These are phyloP conservation scores for Neodiprion pinetum DNA, from an alignment of 1,140 invertebrate species.

Conservation along the genomic window DNA sequence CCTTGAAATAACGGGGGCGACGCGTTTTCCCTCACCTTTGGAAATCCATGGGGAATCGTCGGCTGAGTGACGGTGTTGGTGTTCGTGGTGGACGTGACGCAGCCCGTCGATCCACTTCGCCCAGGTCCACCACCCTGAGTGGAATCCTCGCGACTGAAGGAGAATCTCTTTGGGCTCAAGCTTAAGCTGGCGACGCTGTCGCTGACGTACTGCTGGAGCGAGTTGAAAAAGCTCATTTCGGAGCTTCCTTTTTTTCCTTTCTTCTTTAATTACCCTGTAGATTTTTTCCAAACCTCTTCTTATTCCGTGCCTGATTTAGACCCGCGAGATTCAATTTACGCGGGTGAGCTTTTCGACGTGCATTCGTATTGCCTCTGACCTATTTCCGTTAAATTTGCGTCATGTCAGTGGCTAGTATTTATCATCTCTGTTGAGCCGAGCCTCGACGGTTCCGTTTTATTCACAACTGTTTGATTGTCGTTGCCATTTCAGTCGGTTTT, in stretches of 20 bases:
- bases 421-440: too few species aligned
- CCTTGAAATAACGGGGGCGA: background rate
- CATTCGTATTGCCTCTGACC: background rate
- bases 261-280: background rate
- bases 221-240: constrained; percentile 84
- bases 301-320: background rate
- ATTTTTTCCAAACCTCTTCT: background rate
- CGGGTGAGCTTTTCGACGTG: background rate
- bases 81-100: constrained; percentile 46
- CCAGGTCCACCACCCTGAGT: constrained; percentile 40
- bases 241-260: background rate
- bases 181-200: constrained; percentile 77
- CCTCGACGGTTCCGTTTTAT: too few species aligned
- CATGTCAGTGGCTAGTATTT: too few species aligned
- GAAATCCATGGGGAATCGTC: constrained; percentile 50
- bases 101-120: constrained; percentile 50
- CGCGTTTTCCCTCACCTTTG: constrained; percentile 41
- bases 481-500: too few species aligned
- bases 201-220: constrained; percentile 79
- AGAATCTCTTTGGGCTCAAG: constrained; percentile 79
- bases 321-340: too few species aligned
- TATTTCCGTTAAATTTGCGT: too few species aligned
- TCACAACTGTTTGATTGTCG: too few species aligned
- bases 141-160: constrained; percentile 72
- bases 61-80: constrained; percentile 48